phyloP scores from a whole-genome alignment of 1,140 invertebrate genomes.

The Orchesella cincta region DNA sequence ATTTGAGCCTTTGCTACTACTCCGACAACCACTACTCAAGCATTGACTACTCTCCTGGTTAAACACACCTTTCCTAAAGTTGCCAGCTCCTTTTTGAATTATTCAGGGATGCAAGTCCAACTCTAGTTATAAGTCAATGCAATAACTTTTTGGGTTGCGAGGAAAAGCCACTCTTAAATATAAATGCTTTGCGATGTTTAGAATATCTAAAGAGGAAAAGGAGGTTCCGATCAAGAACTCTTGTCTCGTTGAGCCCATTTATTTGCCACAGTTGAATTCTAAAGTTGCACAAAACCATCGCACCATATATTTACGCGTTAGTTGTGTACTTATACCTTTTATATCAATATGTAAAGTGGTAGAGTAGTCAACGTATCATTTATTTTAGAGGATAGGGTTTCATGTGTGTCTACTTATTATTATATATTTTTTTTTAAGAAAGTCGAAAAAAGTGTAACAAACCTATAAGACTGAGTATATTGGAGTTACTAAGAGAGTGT shows the following conservation, averaged over 20 bases:
- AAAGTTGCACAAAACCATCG: not conserved
- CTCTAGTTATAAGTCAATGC: not conserved
- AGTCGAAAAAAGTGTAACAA: not conserved
- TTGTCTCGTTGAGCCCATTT: conserved; percentile 9
- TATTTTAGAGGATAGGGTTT: not conserved
- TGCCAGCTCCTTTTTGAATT: not conserved
- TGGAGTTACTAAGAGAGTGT: not conserved
- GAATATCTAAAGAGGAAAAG: conserved; percentile 3
- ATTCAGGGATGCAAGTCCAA: not conserved
- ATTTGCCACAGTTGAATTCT: not conserved
- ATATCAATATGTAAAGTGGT: not conserved
- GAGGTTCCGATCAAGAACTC: conserved; percentile 11
- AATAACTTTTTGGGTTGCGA: not conserved
- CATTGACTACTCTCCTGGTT: too few relatives aligned
- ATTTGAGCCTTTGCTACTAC: too few relatives aligned
- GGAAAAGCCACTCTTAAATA: not conserved
- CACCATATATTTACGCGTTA: too few relatives aligned
- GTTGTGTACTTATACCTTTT: too few relatives aligned
- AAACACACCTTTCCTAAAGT: not conserved
- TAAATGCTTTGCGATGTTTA: conserved; percentile 3
- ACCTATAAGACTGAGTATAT: too few relatives aligned
- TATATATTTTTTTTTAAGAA: not conserved
- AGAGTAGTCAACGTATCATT: not conserved
- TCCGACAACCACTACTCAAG: too few relatives aligned
- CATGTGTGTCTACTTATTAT: not conserved